phyloP scores from a whole-genome alignment of 2,888 invertebrate genomes.

The Cantharis nigra region DNA sequence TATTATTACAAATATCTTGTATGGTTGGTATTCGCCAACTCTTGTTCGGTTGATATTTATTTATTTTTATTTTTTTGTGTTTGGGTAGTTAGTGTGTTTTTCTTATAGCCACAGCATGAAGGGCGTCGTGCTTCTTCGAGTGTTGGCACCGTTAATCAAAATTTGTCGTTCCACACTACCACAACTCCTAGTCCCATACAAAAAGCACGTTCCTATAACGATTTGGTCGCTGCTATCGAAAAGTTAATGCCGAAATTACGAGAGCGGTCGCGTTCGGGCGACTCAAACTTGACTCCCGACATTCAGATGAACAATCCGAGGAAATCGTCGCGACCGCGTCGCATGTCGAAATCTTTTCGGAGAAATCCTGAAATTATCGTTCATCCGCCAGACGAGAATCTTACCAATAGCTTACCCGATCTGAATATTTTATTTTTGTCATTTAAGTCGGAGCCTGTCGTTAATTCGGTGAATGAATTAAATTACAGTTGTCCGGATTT shows the following conservation, averaged over 20 bases:
- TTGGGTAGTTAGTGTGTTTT: constrained; percentile 44
- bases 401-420: constrained; percentile 52
- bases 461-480: constrained; percentile 39
- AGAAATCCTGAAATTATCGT: constrained; percentile 45
- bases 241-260: constrained; percentile 45
- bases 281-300: not conserved
- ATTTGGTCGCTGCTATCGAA: constrained; percentile 51
- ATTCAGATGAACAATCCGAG: constrained; percentile 36
- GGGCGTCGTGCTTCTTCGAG: constrained; percentile 43
- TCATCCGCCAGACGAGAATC: constrained; percentile 44
- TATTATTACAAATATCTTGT: not conserved
- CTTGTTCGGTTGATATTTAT: constrained; percentile 3
- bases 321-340: constrained; percentile 36
- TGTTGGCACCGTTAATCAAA: constrained; percentile 47
- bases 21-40: not conserved
- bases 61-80: constrained; percentile 14
- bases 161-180: constrained; percentile 11
- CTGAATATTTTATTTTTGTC: constrained; percentile 35
- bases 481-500: constrained; percentile 49
- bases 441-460: not conserved
- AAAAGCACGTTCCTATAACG: constrained; percentile 45
- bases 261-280: constrained; percentile 10
- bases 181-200: constrained; percentile 12
- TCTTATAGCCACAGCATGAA: constrained; percentile 52
- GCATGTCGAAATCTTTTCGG: constrained; percentile 46